A percentile compares a stretch with the other conserved stretches of the same genome.
Evolutionary conservation across 2,113 vertebrate genomes (phyloP).

Genomic region (Carassius carassius): DNA sequence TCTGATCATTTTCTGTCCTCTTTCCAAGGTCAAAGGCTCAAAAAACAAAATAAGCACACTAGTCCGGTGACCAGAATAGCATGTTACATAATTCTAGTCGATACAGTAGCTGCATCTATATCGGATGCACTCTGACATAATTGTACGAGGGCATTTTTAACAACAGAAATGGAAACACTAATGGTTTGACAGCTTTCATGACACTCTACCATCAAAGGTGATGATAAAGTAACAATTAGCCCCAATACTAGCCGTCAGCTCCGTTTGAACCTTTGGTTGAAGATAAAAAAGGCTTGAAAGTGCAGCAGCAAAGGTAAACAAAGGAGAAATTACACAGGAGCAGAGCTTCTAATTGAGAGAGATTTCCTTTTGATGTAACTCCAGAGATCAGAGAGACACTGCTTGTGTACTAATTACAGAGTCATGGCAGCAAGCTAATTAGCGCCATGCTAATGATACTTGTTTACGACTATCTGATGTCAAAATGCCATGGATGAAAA

Average conservation of each 20-base stretch:
- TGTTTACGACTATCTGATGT: conserved; percentile 72
- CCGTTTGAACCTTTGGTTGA: conserved; percentile 37
- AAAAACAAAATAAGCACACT: neutral
- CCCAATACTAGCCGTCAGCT: conserved; percentile 9
- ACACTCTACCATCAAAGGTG: conserved; percentile 40
- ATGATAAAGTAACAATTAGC: conserved; percentile 40
- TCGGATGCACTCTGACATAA: neutral
- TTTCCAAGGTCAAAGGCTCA: neutral
- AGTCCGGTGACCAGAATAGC: neutral
- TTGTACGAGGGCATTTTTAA: neutral
- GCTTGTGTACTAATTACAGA: conserved; percentile 71
- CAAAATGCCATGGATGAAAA: conserved; percentile 65
- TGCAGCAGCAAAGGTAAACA: conserved; percentile 68
- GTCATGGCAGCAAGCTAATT: conserved; percentile 70
- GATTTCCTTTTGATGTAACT: conserved; percentile 76
- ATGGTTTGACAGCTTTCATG: conserved; percentile 29
- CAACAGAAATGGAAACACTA: neutral
- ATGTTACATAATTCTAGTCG: neutral
- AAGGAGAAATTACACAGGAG: conserved; percentile 62
- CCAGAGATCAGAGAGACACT: conserved; percentile 67
- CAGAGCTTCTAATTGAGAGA: conserved; percentile 69
- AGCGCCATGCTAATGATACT: conserved; percentile 74
- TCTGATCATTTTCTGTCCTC: neutral
- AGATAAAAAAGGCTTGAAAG: conserved; percentile 41
- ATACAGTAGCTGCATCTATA: neutral